Conservation (phyloP, 92 coral and sea anemone species). For the Palythoa heliodiscus region DNA sequence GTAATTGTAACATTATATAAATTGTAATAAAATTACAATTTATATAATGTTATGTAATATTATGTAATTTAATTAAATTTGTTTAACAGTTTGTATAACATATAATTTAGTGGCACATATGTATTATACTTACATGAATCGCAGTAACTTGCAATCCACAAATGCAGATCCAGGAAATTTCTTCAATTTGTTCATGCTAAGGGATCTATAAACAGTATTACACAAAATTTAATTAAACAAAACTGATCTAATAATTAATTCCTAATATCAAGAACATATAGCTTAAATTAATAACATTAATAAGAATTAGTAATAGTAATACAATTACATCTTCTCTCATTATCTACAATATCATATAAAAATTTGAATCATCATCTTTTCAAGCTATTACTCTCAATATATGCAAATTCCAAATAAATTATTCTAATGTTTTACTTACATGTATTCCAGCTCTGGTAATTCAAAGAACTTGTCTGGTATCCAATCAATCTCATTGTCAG, state of each 20-base stretch:
- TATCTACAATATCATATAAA: no score
- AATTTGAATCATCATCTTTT: no score
- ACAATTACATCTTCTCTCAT: neutral
- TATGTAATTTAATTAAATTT: no score
- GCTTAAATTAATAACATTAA: neutral
- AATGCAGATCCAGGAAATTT: conserved; percentile 78
- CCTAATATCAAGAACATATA: neutral
- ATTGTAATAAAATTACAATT: no score
- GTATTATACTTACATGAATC: conserved; percentile 74
- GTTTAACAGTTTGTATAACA: no score
- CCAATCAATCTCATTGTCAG: conserved; percentile 80
- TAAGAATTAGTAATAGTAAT: no score
- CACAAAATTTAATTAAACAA: neutral
- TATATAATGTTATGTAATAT: no score
- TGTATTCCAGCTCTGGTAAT: conserved; percentile 82
- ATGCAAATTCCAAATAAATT: no score
- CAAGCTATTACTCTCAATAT: no score
- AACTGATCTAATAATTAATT: neutral
- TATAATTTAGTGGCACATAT: neutral
- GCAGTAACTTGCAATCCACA: conserved; percentile 64
- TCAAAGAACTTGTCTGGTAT: conserved; percentile 90
- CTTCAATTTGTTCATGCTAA: conserved; percentile 72
- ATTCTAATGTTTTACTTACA: conserved; percentile 63
- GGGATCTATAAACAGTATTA: conserved; percentile 59
- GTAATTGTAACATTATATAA: no score